Evolutionary conservation across 2,888 invertebrate genomes (phyloP).

Genomic region (Diadromus collaris): DNA sequence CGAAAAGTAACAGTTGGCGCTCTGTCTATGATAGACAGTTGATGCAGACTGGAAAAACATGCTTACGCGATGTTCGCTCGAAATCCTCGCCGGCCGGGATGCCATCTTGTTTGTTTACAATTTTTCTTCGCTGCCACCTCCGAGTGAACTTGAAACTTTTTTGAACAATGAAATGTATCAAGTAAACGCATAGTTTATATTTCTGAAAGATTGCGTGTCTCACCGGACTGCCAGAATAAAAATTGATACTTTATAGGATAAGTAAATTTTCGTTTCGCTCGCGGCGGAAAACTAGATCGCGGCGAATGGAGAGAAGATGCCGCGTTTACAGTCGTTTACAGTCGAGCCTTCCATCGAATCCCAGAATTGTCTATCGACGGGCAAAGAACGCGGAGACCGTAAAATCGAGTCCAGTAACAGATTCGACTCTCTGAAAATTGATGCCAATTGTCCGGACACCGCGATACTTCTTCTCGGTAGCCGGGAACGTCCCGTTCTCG

Average conservation of each 20-base stretch:
- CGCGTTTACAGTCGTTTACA: neutral
- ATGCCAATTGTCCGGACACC: constrained; percentile 70
- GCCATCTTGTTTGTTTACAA: constrained; percentile 51
- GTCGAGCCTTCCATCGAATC: neutral
- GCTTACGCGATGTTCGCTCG: neutral
- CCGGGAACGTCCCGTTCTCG: constrained; percentile 76
- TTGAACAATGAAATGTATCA: constrained; percentile 1
- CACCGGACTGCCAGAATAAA: neutral
- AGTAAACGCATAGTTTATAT: neutral
- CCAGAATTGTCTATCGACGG: constrained; percentile 65
- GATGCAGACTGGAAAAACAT: neutral
- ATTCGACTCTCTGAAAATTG: constrained; percentile 70
- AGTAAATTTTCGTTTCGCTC: neutral
- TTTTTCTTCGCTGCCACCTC: constrained; percentile 22
- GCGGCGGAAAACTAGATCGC: neutral
- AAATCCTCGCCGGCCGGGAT: neutral
- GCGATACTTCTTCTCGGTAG: constrained; percentile 72
- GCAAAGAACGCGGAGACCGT: constrained; percentile 65
- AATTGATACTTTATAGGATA: neutral
- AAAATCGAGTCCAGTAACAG: constrained; percentile 53
- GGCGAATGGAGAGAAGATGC: constrained; percentile 4
- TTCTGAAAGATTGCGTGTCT: neutral
- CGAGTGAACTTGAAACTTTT: constrained; percentile 30
- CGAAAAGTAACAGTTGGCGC: too few relatives aligned
- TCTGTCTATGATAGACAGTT: constrained; percentile 42